phyloP scores from a whole-genome alignment of 2,797 vertebrate genomes.

The Brachymystax lenok region DNA sequence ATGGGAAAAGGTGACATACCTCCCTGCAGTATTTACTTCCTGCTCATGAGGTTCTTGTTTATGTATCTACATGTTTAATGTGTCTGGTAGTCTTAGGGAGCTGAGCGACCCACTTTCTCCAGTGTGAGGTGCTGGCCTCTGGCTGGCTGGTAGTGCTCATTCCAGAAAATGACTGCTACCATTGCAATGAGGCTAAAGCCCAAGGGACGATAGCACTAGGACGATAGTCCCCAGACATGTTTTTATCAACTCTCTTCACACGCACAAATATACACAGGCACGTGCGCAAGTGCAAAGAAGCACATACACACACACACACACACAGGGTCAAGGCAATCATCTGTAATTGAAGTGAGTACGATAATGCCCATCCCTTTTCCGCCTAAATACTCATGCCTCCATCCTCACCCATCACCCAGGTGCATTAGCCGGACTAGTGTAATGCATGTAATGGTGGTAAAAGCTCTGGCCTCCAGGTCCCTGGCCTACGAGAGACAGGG shows the following conservation, averaged over 20 bases:
- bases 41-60: not conserved
- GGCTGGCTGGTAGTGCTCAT: constrained; percentile 13
- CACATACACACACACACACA: not conserved
- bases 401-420: not conserved
- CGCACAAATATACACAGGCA: not conserved
- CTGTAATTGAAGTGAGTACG: not conserved
- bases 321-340: constrained; percentile 2
- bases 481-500: no score
- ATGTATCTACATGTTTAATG: constrained; percentile 20
- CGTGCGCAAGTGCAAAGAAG: not conserved
- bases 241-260: constrained; percentile 32
- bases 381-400: not conserved
- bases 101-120: constrained; percentile 23
- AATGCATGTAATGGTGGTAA: constrained; percentile 37
- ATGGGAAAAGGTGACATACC: not conserved
- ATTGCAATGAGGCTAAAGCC: constrained; percentile 19
- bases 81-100: constrained; percentile 22
- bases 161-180: not conserved
- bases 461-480: constrained; percentile 20
- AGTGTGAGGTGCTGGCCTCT: constrained; percentile 19
- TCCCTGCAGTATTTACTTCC: not conserved
- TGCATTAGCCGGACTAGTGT: constrained; percentile 7
- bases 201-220: constrained; percentile 17
- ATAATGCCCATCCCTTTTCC: not conserved
- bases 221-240: constrained; percentile 18